These are phyloP conservation scores for Oreohelix idahoensis DNA, from an alignment of 1,140 invertebrate genomes.

Conservation along the genomic window DNA sequence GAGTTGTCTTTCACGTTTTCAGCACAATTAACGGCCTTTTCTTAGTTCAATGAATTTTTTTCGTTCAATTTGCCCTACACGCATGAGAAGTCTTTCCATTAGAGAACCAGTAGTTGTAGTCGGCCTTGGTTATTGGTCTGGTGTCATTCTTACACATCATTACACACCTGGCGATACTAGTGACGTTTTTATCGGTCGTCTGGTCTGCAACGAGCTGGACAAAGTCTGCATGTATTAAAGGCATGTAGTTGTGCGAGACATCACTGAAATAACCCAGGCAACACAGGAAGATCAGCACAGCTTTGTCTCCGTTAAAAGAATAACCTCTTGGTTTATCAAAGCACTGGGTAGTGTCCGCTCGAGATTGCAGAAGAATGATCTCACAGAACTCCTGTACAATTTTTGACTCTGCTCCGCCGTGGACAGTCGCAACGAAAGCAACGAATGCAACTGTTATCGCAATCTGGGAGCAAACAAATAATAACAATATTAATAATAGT, in stretches of 20 bases:
- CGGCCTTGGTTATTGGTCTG: not conserved
- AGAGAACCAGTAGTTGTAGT: not conserved
- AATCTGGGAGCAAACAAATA: not conserved
- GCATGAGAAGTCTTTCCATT: not conserved
- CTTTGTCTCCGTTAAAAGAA: not conserved
- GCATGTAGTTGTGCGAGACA: not conserved
- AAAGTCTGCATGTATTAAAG: not conserved
- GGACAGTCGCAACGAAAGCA: not conserved
- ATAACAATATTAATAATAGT: not conserved
- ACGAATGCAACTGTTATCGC: not conserved
- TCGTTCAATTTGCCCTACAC: not conserved
- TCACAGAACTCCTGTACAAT: not conserved
- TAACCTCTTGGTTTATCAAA: not conserved
- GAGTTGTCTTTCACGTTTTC: no score
- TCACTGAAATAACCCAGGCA: conserved; percentile 14
- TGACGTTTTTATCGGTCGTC: not conserved
- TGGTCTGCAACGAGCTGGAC: not conserved
- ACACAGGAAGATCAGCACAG: conserved; percentile 8
- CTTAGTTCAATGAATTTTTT: not conserved
- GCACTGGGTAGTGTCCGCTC: not conserved
- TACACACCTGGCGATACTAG: not conserved
- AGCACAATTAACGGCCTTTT: no score
- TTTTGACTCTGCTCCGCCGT: not conserved
- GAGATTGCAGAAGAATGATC: not conserved
- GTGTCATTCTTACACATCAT: not conserved